Evolutionary conservation across 1,140 invertebrate genomes (phyloP).

Genomic region (Musca vetustissima): DNA sequence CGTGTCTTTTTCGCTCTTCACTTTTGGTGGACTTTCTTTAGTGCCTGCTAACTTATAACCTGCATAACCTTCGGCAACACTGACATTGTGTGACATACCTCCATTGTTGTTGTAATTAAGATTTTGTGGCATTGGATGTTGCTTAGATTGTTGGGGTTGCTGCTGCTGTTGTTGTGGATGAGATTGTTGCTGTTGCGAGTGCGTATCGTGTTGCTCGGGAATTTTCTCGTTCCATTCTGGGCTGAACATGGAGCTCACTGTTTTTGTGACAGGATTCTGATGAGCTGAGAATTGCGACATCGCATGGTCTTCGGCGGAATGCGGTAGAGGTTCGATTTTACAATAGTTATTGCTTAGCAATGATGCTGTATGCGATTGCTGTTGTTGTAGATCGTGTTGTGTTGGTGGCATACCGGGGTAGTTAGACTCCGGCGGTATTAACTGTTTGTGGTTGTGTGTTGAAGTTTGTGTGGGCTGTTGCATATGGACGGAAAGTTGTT

Average conservation of each 20-base stretch:
- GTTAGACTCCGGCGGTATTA: constrained; percentile 8
- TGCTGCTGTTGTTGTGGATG: not conserved
- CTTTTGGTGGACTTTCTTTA: constrained; percentile 26
- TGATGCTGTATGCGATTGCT: not conserved
- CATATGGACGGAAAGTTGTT: constrained; percentile 29
- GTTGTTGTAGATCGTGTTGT: constrained; percentile 19
- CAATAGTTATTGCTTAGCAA: constrained; percentile 15
- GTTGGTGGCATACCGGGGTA: not conserved
- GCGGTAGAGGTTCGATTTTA: constrained; percentile 23
- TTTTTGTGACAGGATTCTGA: constrained; percentile 22
- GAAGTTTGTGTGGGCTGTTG: constrained; percentile 27
- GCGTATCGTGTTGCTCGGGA: constrained; percentile 33
- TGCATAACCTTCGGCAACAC: not conserved
- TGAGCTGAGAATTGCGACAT: constrained; percentile 26
- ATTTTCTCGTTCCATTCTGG: constrained; percentile 50
- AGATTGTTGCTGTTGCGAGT: too few species aligned
- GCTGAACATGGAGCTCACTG: constrained; percentile 48
- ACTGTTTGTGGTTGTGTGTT: constrained; percentile 18
- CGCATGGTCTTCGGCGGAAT: constrained; percentile 19
- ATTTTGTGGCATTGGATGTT: not conserved
- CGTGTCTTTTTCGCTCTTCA: constrained; percentile 14
- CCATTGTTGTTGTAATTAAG: constrained; percentile 6
- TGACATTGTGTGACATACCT: constrained; percentile 11
- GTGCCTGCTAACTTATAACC: constrained; percentile 19
- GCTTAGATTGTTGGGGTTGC: not conserved